Percentiles rank a stretch among this genome's conserved stretches.
These are phyloP conservation scores for Campylorhamphus procurvoides DNA, from an alignment of 2,113 vertebrate genomes.

Conservation along the genomic window DNA sequence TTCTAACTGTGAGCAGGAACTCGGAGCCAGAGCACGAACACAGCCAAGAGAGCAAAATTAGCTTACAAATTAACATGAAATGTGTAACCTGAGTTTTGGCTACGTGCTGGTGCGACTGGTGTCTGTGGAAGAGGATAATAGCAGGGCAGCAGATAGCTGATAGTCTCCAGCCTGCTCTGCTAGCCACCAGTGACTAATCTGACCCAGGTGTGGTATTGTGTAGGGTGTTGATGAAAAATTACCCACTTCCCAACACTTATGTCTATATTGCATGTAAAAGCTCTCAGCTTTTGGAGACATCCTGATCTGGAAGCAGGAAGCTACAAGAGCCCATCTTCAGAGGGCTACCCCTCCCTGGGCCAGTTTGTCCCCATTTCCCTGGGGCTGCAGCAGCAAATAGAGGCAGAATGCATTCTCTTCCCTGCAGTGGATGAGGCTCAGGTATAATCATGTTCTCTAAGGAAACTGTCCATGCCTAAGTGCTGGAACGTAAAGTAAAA, in stretches of 20 bases:
- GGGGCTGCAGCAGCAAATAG: background rate
- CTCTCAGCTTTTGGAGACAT: background rate
- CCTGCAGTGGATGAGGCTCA: background rate
- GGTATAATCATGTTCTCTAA: background rate
- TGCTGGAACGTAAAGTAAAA: background rate
- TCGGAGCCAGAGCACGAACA: background rate
- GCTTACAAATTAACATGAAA: background rate
- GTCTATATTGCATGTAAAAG: background rate
- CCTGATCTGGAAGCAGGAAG: background rate
- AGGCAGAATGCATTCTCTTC: background rate
- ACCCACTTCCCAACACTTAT: background rate
- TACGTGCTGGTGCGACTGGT: background rate
- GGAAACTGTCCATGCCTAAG: background rate
- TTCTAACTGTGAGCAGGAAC: background rate
- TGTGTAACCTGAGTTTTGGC: background rate
- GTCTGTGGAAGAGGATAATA: background rate
- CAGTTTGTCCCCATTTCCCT: background rate
- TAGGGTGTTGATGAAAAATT: background rate
- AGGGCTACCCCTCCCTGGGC: background rate
- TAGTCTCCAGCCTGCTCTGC: background rate
- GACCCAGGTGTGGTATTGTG: background rate
- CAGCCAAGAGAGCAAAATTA: slow-evolving; percentile 2
- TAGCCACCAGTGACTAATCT: background rate
- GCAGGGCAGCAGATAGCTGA: background rate
- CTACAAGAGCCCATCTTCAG: background rate